Conservation (phyloP, 2,113 vertebrate species). For the Psilopogon haemacephalus region DNA sequence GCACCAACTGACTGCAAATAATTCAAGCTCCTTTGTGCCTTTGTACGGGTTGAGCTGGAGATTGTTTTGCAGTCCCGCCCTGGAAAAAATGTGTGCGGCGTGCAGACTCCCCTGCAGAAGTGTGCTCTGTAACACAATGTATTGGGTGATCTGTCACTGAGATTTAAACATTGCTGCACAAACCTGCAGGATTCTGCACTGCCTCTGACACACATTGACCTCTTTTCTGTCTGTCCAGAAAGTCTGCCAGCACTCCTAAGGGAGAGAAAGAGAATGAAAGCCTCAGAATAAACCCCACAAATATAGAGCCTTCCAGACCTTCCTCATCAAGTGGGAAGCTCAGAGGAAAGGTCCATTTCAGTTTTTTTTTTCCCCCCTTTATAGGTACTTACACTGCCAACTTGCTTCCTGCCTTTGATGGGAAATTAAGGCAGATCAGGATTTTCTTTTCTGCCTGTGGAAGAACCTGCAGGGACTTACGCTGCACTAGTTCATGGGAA, state of each 20-base stretch:
- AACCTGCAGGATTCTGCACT: not conserved
- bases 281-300: not conserved
- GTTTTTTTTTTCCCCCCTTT: not conserved
- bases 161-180: not conserved
- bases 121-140: not conserved
- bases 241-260: not conserved
- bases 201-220: not conserved
- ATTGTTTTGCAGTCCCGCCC: too few relatives aligned
- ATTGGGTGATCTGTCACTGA: rapidly evolving
- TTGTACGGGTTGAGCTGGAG: not conserved
- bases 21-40: not conserved
- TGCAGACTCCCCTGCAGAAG: not conserved
- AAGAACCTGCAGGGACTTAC: not conserved
- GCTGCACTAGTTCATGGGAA: not conserved
- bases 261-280: not conserved
- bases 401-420: not conserved
- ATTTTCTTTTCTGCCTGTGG: not conserved
- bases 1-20: not conserved
- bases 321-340: not conserved
- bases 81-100: not conserved
- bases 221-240: not conserved
- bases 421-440: not conserved
- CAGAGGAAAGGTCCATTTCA: not conserved
- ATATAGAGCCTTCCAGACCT: not conserved
- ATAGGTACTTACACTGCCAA: not conserved